Percentiles rank a stretch among this genome's conserved stretches.
Conservation (phyloP, 2,113 vertebrate species). For the Psilopsiagon aymara region DNA sequence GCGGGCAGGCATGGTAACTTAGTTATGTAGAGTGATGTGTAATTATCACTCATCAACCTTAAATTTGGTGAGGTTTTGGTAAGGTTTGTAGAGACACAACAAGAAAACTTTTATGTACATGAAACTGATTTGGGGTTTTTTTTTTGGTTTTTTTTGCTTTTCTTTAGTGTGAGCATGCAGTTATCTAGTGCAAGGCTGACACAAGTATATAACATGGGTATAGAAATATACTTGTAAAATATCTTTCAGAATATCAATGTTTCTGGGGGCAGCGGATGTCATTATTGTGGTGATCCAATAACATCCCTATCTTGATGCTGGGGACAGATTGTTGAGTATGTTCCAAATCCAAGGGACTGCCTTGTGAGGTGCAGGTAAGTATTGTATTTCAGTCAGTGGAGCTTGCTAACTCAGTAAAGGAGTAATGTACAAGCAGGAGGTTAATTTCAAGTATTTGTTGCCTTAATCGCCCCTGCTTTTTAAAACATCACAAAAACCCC, state of each 20-base stretch:
- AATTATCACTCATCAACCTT: not conserved
- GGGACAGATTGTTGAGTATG: too few species aligned
- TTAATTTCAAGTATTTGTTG: not conserved
- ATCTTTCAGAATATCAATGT: not conserved
- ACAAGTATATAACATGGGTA: fast-evolving
- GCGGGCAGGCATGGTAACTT: not conserved
- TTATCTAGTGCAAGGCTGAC: not conserved
- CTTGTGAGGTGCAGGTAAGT: not conserved
- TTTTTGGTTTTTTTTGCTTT: too few species aligned
- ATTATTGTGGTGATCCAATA: fast-evolving
- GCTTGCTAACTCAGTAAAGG: not conserved
- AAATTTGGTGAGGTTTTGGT: not conserved
- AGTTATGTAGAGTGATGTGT: not conserved
- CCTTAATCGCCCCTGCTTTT: not conserved
- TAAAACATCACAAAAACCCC: not conserved
- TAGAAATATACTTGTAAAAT: not conserved
- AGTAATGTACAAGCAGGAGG: not conserved
- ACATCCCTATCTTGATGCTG: too few species aligned
- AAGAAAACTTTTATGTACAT: fast-evolving
- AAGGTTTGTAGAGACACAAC: fast-evolving
- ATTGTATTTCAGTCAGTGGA: not conserved
- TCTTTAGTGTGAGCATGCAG: not conserved
- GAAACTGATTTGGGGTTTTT: not conserved
- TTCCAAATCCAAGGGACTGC: not conserved
- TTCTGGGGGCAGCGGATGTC: not conserved